phyloP scores from a whole-genome alignment of 2,113 vertebrate genomes.

The Aspidoscelis tigris region DNA sequence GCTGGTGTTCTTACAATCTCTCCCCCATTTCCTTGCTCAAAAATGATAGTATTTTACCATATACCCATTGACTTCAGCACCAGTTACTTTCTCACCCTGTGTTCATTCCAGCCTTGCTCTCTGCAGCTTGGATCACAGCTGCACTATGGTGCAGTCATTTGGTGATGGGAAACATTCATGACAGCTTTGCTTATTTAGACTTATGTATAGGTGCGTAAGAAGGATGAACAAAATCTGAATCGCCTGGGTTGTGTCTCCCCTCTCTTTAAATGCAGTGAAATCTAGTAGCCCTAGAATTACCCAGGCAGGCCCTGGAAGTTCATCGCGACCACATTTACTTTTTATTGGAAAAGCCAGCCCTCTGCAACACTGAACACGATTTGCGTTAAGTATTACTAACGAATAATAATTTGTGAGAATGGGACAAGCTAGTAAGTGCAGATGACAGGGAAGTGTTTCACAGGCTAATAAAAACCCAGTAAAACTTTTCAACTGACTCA shows the following conservation, averaged over 20 bases:
- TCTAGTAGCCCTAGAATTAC: not conserved
- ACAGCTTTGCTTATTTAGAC: rapidly evolving
- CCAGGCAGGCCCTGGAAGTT: slow-evolving; percentile 9
- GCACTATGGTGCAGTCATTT: not conserved
- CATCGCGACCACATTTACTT: not conserved
- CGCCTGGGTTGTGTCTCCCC: not conserved
- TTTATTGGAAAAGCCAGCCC: slow-evolving; percentile 3
- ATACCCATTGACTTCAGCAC: slow-evolving; percentile 24
- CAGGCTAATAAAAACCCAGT: slow-evolving; percentile 58
- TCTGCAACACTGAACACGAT: slow-evolving; percentile 15
- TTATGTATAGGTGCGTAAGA: rapidly evolving
- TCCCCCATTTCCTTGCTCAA: not conserved
- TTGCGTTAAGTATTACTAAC: not conserved
- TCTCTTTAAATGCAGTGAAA: slow-evolving; percentile 1
- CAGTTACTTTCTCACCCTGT: slow-evolving; percentile 40
- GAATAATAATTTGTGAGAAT: slow-evolving; percentile 19
- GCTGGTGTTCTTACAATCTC: slow-evolving; percentile 11
- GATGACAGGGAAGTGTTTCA: slow-evolving; percentile 25
- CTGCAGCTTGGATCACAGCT: not conserved
- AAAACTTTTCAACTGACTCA: slow-evolving; percentile 63
- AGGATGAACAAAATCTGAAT: not conserved
- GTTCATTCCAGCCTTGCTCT: slow-evolving; percentile 5
- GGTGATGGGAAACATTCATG: rapidly evolving
- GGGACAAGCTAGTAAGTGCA: slow-evolving; percentile 28
- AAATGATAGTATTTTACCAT: slow-evolving; percentile 13